Evolutionary conservation across 2,888 invertebrate species (phyloP), one percentile per base, ranked within the genome.

Genomic region (Aphelenchoides bicaudatus): DNA sequence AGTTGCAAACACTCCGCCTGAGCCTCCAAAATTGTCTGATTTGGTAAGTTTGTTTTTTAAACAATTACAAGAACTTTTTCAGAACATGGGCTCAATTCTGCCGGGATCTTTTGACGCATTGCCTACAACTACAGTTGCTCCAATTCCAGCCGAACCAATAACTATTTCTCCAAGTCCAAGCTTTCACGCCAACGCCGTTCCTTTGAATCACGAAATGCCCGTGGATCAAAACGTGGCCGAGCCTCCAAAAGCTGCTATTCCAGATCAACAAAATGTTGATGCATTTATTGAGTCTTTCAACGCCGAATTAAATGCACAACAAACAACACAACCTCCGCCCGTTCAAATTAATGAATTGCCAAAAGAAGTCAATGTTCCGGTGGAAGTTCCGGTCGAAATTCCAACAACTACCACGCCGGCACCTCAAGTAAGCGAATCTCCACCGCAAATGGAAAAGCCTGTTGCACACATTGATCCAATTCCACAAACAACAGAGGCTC

Each of bases 401-500:
- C 34, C 49, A 13, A 49, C 8, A 1, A 49, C 21, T 21, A 46
- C 47, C 23, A 21, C 23, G 16, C 23, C 47, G n/a, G 16, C 47
- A 46, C 47, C 38, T 37, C 2, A 16, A 19, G 16, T 37, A 16
- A 16, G 16, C 19, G 38, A 37, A 37, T 2, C 38, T 37, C 38
- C 38, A 2, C 38, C 19, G 38, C 16, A 19, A 19, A 16, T 19
- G 38, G 38, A 37, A 16, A 37, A 37, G 16, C 38, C 38, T 37
- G 19, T 2, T 37, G 2, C 19, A 19, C 16, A 37, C 16, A 37
- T 37, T 37, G 2, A 37, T 2, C 38, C 47, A n/a, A 19, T 28
- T 1, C 38, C 25, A 49, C 25, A 50, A 29, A 13, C 49, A 31
- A 28, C 49, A 29, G 49, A 2, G 48, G 2, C 29, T 49, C 30